Conservation (phyloP, 2,797 vertebrate genomes). For the Ambastaia sidthimunki region DNA sequence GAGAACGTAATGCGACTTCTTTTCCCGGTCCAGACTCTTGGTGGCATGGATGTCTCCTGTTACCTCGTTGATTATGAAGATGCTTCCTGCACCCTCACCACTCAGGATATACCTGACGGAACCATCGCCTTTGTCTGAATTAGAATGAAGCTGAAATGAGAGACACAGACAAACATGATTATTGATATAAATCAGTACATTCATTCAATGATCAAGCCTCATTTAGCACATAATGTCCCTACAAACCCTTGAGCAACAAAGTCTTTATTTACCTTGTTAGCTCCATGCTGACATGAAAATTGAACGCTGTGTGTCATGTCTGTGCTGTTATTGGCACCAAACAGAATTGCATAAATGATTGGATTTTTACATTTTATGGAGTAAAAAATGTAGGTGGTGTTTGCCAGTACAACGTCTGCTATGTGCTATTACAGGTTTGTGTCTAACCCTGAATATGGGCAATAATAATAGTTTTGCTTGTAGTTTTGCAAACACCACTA, state of each 20-base stretch:
- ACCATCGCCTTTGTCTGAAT: constrained; percentile 98
- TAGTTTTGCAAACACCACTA: too few relatives aligned
- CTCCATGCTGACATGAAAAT: neutral
- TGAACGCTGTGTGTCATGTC: neutral
- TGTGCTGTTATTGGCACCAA: neutral
- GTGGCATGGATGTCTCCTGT: constrained; percentile 97
- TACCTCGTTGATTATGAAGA: constrained; percentile 97
- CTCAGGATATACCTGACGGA: constrained; percentile 97
- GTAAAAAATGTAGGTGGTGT: neutral
- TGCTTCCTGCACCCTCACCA: constrained; percentile 94
- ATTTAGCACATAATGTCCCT: constrained; percentile 20
- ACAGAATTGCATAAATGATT: neutral
- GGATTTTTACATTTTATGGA: neutral
- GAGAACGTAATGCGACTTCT: constrained; percentile 94
- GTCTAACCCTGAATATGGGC: too few relatives aligned
- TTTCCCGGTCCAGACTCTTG: constrained; percentile 95
- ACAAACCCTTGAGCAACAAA: constrained; percentile 9
- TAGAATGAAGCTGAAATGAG: constrained; percentile 90
- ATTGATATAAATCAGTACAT: constrained; percentile 15
- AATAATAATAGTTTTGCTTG: too few relatives aligned
- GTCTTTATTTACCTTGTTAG: neutral
- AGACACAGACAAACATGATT: constrained; percentile 23
- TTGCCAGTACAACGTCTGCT: neutral
- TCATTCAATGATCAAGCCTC: constrained; percentile 7
- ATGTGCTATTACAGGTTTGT: too few relatives aligned